These are phyloP conservation scores for Camptogramma bilineatum DNA, from an alignment of 2,888 invertebrate genomes.

Conservation along the genomic window DNA sequence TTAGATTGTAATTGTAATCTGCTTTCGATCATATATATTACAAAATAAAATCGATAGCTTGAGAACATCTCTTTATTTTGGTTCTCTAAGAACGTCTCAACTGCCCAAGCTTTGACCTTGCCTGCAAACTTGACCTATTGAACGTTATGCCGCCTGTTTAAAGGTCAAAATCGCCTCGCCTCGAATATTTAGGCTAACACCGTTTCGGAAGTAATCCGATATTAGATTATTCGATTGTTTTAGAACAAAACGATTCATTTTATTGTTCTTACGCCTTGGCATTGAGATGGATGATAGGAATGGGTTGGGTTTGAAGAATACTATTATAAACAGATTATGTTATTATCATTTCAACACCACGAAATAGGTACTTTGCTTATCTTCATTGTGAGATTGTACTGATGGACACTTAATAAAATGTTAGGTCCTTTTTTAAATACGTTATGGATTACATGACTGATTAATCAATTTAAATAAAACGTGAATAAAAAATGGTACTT, in stretches of 20 bases:
- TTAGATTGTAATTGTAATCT: too few relatives aligned
- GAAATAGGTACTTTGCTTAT: neutral
- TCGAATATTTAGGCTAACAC: constrained; percentile 26
- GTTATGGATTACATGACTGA: too few relatives aligned
- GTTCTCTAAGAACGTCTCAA: too few relatives aligned
- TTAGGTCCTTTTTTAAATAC: too few relatives aligned
- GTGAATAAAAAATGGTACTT: too few relatives aligned
- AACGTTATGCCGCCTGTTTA: constrained; percentile 5
- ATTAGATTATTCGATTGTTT: constrained; percentile 43
- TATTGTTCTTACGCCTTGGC: constrained; percentile 44
- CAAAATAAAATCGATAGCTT: too few relatives aligned
- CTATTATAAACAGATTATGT: constrained; percentile 3
- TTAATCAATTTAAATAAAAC: too few relatives aligned
- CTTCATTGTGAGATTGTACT: too few relatives aligned
- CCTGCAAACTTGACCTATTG: constrained; percentile 22
- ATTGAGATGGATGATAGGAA: constrained; percentile 30
- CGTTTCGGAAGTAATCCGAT: constrained; percentile 41
- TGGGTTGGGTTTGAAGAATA: neutral
- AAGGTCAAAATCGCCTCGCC: constrained; percentile 37
- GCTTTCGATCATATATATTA: too few relatives aligned
- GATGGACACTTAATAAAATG: too few relatives aligned
- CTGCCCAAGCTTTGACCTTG: constrained; percentile 17
- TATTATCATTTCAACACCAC: neutral
- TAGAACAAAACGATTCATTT: constrained; percentile 37
- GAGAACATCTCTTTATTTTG: too few relatives aligned